Evolutionary conservation across 2,888 invertebrate species (phyloP), one percentile per base, ranked within the genome.

Genomic region (Chrysopilus asiliformis): DNA sequence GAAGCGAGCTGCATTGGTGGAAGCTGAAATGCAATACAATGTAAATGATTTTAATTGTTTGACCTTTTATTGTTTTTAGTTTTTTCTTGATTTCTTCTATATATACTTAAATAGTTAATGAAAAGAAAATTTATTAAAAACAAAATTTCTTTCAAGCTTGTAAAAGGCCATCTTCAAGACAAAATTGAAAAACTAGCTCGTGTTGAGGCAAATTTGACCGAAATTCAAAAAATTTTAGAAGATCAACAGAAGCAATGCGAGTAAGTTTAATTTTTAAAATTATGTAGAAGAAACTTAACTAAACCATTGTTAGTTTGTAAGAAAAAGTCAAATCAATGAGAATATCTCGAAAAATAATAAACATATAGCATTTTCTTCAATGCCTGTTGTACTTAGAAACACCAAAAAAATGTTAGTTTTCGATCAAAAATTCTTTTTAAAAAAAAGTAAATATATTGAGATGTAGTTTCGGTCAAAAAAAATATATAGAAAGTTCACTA

Each of bases 1-100:
- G 1, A 97, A 95, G 66, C 87, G 87, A 58, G 73, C 77, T 49
- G 84, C 89, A n/a, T 63, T 97, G 42, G 82, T 81, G 1, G 79
- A 77, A 43, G 94, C 94, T 2, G 86, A 94, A 55, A 75, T 73
- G 1, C 76, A 81, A 25, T 83, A 86, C 56, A 73, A 78, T 47
- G 57, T 55, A 42, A 47, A 47, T 43, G 22, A 22, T n/a, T n/a
- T n/a, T n/a, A n/a, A 34, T 10, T 34, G 9, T 15, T 24, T 9
- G 5, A 13, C n/a, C 12, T 14, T 10, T 5, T 10, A 6, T 22
- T 19, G 4, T 10, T 10, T 35, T n/a, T n/a, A n/a, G n/a, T n/a
- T n/a, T n/a, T n/a, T n/a, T n/a, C 27, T 26, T 15, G 5, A 13
- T 15, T 29, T 29, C n/a, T 13, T 29, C 2, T 14, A 32, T 20